These are phyloP conservation scores for Branchinecta lynchi DNA, from an alignment of 1,140 invertebrate genomes.

Conservation along the genomic window DNA sequence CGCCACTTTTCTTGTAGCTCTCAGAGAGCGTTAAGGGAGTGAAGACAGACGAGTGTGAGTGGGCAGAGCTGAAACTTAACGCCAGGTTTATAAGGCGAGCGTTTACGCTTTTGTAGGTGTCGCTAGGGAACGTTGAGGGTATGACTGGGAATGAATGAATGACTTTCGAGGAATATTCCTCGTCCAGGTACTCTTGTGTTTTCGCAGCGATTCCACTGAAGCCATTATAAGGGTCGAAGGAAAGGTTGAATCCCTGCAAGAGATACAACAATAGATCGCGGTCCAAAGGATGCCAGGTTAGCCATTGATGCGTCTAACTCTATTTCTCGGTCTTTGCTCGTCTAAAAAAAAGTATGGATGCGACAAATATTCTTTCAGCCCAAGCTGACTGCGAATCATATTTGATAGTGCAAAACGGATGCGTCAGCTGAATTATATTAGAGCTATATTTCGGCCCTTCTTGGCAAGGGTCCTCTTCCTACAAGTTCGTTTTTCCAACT, in stretches of 20 bases:
- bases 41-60: not conserved
- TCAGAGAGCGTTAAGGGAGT: not conserved
- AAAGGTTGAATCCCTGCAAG: not conserved
- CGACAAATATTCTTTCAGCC: no score
- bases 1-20: not conserved
- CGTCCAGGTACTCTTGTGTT: not conserved
- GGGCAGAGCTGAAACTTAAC: not conserved
- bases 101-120: not conserved
- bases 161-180: not conserved
- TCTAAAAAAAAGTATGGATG: no score
- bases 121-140: not conserved
- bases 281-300: no score
- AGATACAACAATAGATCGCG: no score
- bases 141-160: not conserved
- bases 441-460: no score
- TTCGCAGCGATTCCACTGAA: not conserved
- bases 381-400: no score
- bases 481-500: no score
- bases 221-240: not conserved
- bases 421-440: no score
- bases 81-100: not conserved
- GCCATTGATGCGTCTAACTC: no score
- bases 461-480: no score
- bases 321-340: no score
- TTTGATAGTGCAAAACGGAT: no score